Conservation (phyloP, 2,888 invertebrate species). For the Miltochrista miniata region DNA sequence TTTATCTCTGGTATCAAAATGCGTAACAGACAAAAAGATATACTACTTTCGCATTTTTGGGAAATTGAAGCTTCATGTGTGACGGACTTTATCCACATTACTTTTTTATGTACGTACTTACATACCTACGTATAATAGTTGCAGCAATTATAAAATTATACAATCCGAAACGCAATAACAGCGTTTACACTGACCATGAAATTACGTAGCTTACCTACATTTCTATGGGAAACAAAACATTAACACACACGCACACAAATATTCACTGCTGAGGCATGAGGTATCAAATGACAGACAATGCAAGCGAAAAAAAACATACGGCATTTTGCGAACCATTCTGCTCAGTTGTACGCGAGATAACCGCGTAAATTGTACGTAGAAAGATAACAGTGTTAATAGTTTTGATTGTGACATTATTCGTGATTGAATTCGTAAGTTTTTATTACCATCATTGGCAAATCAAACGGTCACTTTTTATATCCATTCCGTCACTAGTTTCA, state of each 20-base stretch:
- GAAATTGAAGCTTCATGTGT: too few relatives aligned
- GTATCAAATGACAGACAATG: slow-evolving; percentile 61
- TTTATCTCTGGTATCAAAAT: too few relatives aligned
- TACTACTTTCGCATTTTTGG: too few relatives aligned
- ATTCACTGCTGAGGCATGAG: slow-evolving; percentile 20
- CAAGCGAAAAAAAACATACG: slow-evolving; percentile 53
- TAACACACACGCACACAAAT: slow-evolving; percentile 7
- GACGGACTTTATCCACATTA: too few relatives aligned
- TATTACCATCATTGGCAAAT: neutral
- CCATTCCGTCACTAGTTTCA: too few relatives aligned
- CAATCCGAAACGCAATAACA: too few relatives aligned
- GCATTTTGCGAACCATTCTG: slow-evolving; percentile 29
- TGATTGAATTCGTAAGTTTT: slow-evolving; percentile 15
- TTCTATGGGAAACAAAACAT: neutral
- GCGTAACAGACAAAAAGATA: too few relatives aligned
- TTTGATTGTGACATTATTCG: slow-evolving; percentile 23
- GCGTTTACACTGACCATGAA: too few relatives aligned
- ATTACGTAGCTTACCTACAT: too few relatives aligned
- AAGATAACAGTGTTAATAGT: slow-evolving; percentile 16
- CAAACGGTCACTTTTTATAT: neutral
- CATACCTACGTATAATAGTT: slow-evolving; percentile 14
- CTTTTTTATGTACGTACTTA: slow-evolving; percentile 14
- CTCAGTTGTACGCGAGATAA: slow-evolving; percentile 44
- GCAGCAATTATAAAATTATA: neutral
- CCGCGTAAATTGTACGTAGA: slow-evolving; percentile 31